Conservation (phyloP, 2,113 vertebrate genomes). For the Myrmecophaga tridactyla region DNA sequence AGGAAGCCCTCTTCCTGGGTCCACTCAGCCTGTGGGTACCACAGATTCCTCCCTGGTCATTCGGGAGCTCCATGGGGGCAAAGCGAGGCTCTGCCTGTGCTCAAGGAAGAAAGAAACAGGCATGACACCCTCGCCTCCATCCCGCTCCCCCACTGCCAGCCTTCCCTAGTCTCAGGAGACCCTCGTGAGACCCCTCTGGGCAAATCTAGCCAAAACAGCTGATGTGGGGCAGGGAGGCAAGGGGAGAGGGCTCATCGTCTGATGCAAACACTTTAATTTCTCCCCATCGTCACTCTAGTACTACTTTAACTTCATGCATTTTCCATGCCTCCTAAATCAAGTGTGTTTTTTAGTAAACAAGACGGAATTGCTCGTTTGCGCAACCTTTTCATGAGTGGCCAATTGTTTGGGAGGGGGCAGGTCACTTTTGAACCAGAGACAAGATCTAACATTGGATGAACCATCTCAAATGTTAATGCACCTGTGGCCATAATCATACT, state of each 20-base stretch:
- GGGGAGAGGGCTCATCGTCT: neutral
- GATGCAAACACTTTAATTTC: rapidly evolving
- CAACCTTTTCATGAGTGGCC: neutral
- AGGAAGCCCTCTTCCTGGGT: neutral
- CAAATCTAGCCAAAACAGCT: neutral
- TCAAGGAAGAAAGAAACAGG: neutral
- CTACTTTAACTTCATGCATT: neutral
- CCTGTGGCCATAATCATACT: neutral
- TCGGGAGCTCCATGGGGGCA: no score
- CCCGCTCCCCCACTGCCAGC: no score
- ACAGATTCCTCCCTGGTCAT: neutral
- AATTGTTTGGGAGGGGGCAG: rapidly evolving
- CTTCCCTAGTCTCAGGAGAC: neutral
- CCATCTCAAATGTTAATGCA: neutral
- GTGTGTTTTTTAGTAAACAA: neutral
- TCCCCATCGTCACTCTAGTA: rapidly evolving
- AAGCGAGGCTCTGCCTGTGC: no score
- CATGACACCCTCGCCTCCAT: neutral
- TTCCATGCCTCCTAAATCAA: neutral
- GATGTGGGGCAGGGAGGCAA: rapidly evolving
- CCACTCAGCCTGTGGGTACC: neutral
- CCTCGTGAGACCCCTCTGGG: neutral
- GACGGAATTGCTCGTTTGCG: neutral
- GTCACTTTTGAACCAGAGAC: neutral
- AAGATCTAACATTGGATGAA: neutral